phyloP scores from a whole-genome alignment of 2,888 invertebrate species.

The Microdon myrmicae region DNA sequence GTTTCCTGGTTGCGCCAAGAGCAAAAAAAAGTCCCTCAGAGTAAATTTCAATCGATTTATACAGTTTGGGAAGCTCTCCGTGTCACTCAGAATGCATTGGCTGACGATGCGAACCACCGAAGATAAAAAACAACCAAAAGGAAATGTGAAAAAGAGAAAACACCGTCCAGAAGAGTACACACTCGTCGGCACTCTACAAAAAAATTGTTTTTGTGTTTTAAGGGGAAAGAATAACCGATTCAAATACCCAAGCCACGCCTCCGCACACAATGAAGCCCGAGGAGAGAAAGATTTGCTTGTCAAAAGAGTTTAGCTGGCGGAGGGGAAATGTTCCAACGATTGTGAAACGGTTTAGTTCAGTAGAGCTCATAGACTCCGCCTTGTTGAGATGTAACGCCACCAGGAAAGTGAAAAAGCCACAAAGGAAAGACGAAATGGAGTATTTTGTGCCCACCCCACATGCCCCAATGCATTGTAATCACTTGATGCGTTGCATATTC shows the following conservation, averaged over 20 bases:
- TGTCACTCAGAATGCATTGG: conserved; percentile 24
- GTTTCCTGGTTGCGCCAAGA: conserved; percentile 21
- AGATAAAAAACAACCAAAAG: conserved; percentile 21
- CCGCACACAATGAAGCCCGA: conserved; percentile 1
- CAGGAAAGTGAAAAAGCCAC: conserved; percentile 18
- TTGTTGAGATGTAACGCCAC: conserved; percentile 35
- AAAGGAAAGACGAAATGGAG: conserved; percentile 33
- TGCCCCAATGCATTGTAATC: conserved; percentile 35
- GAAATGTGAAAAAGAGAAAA: too few relatives aligned
- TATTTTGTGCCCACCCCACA: conserved; percentile 21
- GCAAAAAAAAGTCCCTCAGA: too few relatives aligned
- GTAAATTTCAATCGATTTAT: conserved; percentile 45
- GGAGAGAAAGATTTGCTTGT: too few relatives aligned
- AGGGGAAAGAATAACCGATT: conserved; percentile 46
- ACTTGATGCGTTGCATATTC: conserved; percentile 25
- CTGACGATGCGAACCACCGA: conserved; percentile 23
- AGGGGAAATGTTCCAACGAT: conserved; percentile 30
- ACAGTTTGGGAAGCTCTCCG: conserved; percentile 36
- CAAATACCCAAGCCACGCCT: conserved; percentile 45
- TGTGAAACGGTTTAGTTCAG: conserved; percentile 34
- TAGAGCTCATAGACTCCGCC: conserved; percentile 36
- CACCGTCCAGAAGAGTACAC: too few relatives aligned
- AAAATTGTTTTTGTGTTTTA: too few relatives aligned
- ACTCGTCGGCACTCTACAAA: too few relatives aligned
- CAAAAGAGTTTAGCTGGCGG: conserved; percentile 7